Conservation (phyloP, 92 coral and sea anemone genomes). For the Hydrozoanthus gracilis region DNA sequence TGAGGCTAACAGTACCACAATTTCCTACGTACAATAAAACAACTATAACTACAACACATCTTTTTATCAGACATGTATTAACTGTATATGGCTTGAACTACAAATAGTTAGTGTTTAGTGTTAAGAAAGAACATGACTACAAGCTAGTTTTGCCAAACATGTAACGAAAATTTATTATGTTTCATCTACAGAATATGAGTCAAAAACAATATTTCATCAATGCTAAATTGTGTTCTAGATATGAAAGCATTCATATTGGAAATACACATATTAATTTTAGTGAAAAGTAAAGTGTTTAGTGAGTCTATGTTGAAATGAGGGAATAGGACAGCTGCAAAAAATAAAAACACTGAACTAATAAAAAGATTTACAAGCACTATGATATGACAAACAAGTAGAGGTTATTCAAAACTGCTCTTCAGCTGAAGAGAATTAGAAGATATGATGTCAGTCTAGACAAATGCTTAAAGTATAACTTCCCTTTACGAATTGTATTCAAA, state of each 20-base stretch:
- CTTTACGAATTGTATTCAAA: neutral
- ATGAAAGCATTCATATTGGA: neutral
- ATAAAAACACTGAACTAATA: neutral
- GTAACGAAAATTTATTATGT: no score
- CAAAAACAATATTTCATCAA: no score
- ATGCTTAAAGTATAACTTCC: conserved; percentile 1
- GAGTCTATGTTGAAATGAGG: neutral
- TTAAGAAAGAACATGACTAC: no score
- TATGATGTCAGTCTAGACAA: conserved; percentile 22
- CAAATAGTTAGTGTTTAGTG: no score
- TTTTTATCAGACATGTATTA: no score
- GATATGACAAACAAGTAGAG: neutral
- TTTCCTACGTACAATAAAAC: no score
- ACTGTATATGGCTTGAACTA: no score
- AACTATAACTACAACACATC: no score
- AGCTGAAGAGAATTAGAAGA: neutral
- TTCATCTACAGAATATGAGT: no score
- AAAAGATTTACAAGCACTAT: neutral
- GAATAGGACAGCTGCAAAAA: neutral
- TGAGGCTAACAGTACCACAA: no score
- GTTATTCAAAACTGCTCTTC: neutral
- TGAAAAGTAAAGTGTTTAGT: neutral
- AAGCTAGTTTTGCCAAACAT: no score
- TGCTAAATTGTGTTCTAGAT: no score
- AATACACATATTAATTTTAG: neutral